Conservation (phyloP, 2,888 invertebrate species). For the Rhagonycha fulva region DNA sequence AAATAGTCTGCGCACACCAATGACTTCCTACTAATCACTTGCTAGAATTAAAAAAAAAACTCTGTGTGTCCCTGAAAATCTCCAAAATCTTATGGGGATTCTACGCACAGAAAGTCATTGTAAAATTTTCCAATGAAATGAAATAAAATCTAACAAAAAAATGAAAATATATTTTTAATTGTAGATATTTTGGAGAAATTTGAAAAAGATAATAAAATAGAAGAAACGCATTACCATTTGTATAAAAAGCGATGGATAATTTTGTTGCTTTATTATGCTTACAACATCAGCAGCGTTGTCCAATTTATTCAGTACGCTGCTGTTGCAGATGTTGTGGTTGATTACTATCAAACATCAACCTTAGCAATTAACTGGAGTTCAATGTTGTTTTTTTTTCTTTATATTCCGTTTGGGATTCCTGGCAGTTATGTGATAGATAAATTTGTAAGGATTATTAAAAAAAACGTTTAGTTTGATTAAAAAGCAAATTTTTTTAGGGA, state of each 20-base stretch:
- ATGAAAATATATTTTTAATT: background rate
- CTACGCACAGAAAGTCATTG: too few species aligned
- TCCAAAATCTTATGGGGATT: too few species aligned
- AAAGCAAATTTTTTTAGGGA: background rate
- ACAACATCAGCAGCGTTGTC: slow-evolving; percentile 76
- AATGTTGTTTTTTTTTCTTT: slow-evolving; percentile 93
- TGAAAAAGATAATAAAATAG: background rate
- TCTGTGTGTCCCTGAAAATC: too few species aligned
- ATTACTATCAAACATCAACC: slow-evolving; percentile 72
- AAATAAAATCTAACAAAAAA: too few species aligned
- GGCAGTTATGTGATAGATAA: slow-evolving; percentile 92
- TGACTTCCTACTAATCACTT: too few species aligned
- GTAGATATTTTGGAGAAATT: background rate
- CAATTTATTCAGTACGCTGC: slow-evolving; percentile 97
- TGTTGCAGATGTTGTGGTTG: slow-evolving; percentile 78
- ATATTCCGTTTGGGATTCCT: slow-evolving; percentile 94
- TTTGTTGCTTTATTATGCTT: background rate
- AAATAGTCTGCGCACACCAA: too few species aligned
- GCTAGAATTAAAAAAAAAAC: too few species aligned
- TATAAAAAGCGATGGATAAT: background rate
- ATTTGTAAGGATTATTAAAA: slow-evolving; percentile 67
- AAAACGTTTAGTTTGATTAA: background rate
- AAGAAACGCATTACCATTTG: background rate
- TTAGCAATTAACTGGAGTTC: slow-evolving; percentile 91
- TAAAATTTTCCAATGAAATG: too few species aligned